Evolutionary conservation across 2,113 vertebrate species (phyloP), one percentile per base, ranked within the genome.

Genomic region (Todiramphus chloris): DNA sequence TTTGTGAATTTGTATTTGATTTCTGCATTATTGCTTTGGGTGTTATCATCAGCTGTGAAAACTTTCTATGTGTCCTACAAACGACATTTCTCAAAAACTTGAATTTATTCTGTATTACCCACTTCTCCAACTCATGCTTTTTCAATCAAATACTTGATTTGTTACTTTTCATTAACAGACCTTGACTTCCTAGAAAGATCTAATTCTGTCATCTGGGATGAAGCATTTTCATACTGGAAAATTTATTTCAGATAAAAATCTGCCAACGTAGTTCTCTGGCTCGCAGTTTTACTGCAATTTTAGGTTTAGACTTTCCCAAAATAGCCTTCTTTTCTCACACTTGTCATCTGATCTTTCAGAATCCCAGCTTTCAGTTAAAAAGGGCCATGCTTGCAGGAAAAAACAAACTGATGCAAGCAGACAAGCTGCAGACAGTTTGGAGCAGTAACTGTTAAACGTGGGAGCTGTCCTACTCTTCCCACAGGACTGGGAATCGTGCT

Each of bases 301-400:
- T 97, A 88, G 94, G 10, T 50, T 83, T 69, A 15, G 5, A 62
- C 93, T 92, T 94, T 70, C 92, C 82, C 33, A 8, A 91, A 91
- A 96, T 90, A 97, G 75, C n/a, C 25, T 46, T 5, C 75, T 94
- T 96, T 86, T 96, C 93, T 96, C 92, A 48, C 93, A 33, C 72
- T 96, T 96, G 94, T 95, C 94, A 94, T 96, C 62, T 79, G 58
- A 95, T 90, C 79, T 90, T 93, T 85, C 85, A 93, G 75, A 93
- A 88, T 88, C 59, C 14, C 72, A 91, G 59, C 75, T 93, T 93
- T 91, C 75, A 74, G 90, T 88, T 95, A 77, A 60, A 77, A 96
- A 95, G 89, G 89, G 83, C 89, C 60, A 44, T 46, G 68, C 84
- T 94, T 2, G 2, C 78, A 80, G 72, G 84, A 89, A 79, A 93